Conservation (phyloP, 2,888 invertebrate genomes). For the Andrena haemorrhoa region DNA sequence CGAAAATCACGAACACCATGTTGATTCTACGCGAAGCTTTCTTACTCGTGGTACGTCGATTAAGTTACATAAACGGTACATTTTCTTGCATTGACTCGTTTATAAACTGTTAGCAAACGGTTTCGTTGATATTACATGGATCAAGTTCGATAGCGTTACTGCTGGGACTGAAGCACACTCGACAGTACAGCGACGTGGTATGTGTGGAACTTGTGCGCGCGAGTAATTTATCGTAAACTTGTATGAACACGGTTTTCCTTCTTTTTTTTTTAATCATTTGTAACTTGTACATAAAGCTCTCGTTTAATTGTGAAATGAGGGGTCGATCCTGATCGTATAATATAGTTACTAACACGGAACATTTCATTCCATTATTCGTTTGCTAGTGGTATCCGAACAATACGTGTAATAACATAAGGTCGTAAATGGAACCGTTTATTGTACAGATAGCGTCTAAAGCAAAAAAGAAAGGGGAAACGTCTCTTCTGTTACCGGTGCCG, state of each 20-base stretch:
- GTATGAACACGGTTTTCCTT: slow-evolving; percentile 20
- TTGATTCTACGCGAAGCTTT: slow-evolving; percentile 65
- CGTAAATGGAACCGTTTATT: slow-evolving; percentile 40
- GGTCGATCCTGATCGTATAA: slow-evolving; percentile 40
- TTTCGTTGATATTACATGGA: slow-evolving; percentile 39
- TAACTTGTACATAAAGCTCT: slow-evolving; percentile 58
- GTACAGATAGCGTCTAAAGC: slow-evolving; percentile 37
- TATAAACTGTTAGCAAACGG: slow-evolving; percentile 34
- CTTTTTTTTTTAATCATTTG: slow-evolving; percentile 37
- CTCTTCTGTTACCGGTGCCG: slow-evolving; percentile 28
- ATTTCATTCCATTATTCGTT: slow-evolving; percentile 65
- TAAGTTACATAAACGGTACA: slow-evolving; percentile 64
- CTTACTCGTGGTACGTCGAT: slow-evolving; percentile 60
- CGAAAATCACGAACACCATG: slow-evolving; percentile 66
- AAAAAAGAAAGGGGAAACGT: slow-evolving; percentile 1
- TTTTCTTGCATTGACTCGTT: slow-evolving; percentile 72
- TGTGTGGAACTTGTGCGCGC: slow-evolving; percentile 23
- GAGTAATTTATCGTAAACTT: slow-evolving; percentile 41
- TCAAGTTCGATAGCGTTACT: slow-evolving; percentile 23
- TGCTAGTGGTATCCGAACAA: slow-evolving; percentile 30
- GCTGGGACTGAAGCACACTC: not conserved
- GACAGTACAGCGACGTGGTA: slow-evolving; percentile 15
- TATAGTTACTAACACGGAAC: slow-evolving; percentile 58
- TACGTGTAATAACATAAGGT: slow-evolving; percentile 33
- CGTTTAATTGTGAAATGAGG: slow-evolving; percentile 43